phyloP scores from a whole-genome alignment of 2,113 vertebrate genomes.

The Periophthalmodon schlosseri region DNA sequence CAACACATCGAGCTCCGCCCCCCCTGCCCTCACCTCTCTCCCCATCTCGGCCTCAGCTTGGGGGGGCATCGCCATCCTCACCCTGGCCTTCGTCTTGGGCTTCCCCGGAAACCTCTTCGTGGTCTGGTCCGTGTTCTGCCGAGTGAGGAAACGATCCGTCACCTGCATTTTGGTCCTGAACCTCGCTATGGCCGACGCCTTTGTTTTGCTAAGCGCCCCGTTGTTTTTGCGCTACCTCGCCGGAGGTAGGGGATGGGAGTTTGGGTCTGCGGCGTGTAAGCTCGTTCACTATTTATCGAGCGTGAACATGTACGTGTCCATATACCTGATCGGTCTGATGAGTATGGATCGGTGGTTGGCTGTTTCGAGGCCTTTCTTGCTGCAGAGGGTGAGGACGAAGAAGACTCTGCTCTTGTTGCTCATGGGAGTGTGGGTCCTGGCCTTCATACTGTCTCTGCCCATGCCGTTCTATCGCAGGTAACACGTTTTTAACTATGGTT shows the following conservation, averaged over 20 bases:
- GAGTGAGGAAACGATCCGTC: conserved; percentile 79
- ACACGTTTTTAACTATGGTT: conserved; percentile 3
- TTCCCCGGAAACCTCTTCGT: conserved; percentile 87
- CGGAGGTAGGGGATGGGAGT: conserved; percentile 75
- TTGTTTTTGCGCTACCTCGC: conserved; percentile 81
- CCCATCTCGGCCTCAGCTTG: conserved; percentile 30
- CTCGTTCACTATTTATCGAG: conserved; percentile 83
- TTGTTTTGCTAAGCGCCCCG: conserved; percentile 83
- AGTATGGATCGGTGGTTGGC: conserved; percentile 89
- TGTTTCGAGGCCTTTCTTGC: conserved; percentile 80
- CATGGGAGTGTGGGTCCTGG: conserved; percentile 78
- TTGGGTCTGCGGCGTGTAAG: conserved; percentile 81
- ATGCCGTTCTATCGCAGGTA: conserved; percentile 85
- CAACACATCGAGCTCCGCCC: neutral
- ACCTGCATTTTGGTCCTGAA: conserved; percentile 85
- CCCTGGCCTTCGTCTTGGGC: conserved; percentile 80
- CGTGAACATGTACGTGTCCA: conserved; percentile 90
- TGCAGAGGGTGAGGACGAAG: conserved; percentile 82
- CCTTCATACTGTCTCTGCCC: conserved; percentile 80
- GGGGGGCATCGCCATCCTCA: conserved; percentile 76
- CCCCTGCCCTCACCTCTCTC: fast-evolving
- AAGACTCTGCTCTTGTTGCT: conserved; percentile 72
- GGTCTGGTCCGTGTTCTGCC: conserved; percentile 83
- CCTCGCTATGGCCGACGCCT: conserved; percentile 81
- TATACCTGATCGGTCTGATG: conserved; percentile 88